Evolutionary conservation across 92 coral and sea anemone genomes (phyloP).

Genomic region (Zoanthus sociatus): DNA sequence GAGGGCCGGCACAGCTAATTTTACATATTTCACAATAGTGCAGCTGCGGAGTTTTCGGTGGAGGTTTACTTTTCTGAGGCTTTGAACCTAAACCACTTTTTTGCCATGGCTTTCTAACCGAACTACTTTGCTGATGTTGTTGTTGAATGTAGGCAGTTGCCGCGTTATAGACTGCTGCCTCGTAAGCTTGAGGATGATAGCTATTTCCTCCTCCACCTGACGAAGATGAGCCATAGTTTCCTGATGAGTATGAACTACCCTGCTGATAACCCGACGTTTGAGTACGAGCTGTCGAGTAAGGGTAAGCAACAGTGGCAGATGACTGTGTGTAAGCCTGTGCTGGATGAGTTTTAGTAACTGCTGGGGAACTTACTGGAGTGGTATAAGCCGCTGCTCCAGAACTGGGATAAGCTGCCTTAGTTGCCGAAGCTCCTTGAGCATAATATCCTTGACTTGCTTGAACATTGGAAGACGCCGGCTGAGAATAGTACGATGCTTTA

Average conservation of each 20-base stretch:
- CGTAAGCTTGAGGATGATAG: slow-evolving; percentile 97
- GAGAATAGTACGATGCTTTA: slow-evolving; percentile 87
- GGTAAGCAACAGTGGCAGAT: slow-evolving; percentile 91
- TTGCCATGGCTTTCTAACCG: slow-evolving; percentile 89
- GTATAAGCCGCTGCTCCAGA: slow-evolving; percentile 86
- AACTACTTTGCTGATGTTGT: slow-evolving; percentile 81
- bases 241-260: slow-evolving; percentile 82
- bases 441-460: slow-evolving; percentile 92
- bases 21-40: slow-evolving; percentile 99
- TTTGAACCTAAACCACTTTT: slow-evolving; percentile 64
- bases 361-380: slow-evolving; percentile 86
- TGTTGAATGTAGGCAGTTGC: slow-evolving; percentile 97
- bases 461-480: slow-evolving; percentile 85
- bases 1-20: slow-evolving; percentile 99
- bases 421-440: slow-evolving; percentile 85
- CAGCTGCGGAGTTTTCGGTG: slow-evolving; percentile 95
- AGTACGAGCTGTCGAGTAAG: slow-evolving; percentile 89
- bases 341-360: slow-evolving; percentile 82
- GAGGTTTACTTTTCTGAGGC: slow-evolving; percentile 81
- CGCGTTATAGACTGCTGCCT: slow-evolving; percentile 98
- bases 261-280: slow-evolving; percentile 86
- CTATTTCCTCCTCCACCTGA: slow-evolving; percentile 67
- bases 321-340: slow-evolving; percentile 84
- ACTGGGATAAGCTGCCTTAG: slow-evolving; percentile 85
- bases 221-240: slow-evolving; percentile 81